Percentiles rank a stretch among this genome's conserved stretches.
These are phyloP conservation scores for Asobara japonica DNA, from an alignment of 1,140 invertebrate genomes.

Conservation along the genomic window DNA sequence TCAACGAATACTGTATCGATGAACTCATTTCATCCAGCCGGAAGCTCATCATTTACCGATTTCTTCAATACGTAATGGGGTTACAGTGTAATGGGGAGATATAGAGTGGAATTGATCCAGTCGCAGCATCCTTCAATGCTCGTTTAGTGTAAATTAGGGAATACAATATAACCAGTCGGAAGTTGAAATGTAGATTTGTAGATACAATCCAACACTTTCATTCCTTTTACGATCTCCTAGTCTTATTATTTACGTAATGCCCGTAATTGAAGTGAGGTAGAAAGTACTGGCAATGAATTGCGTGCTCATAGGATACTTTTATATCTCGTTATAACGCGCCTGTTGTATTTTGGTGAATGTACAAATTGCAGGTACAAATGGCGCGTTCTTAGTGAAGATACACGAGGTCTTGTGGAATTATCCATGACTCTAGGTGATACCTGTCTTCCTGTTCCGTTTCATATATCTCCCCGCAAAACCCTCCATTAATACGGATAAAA, in stretches of 20 bases:
- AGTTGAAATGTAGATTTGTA: constrained; percentile 4
- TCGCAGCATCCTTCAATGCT: no score
- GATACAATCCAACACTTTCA: constrained; percentile 17
- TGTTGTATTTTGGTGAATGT: neutral
- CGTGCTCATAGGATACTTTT: constrained; percentile 19
- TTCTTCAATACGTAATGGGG: constrained; percentile 24
- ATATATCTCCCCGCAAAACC: no score
- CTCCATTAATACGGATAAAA: constrained; percentile 11
- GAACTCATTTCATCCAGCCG: constrained; percentile 30
- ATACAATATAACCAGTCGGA: neutral
- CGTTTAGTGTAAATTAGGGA: neutral
- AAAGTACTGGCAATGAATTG: constrained; percentile 36
- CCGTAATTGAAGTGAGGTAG: constrained; percentile 36
- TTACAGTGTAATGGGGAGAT: constrained; percentile 1
- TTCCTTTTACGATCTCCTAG: constrained; percentile 9
- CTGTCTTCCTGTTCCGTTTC: neutral
- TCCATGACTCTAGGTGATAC: neutral
- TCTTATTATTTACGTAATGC: constrained; percentile 34
- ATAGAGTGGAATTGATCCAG: no score
- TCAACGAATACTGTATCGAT: constrained; percentile 27
- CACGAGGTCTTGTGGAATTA: neutral
- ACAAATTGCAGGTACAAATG: neutral
- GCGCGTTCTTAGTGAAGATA: neutral
- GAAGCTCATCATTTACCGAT: constrained; percentile 33
- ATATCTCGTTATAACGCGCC: neutral